Conservation (phyloP, 1,140 invertebrate genomes). For the Bombus pascuorum region DNA sequence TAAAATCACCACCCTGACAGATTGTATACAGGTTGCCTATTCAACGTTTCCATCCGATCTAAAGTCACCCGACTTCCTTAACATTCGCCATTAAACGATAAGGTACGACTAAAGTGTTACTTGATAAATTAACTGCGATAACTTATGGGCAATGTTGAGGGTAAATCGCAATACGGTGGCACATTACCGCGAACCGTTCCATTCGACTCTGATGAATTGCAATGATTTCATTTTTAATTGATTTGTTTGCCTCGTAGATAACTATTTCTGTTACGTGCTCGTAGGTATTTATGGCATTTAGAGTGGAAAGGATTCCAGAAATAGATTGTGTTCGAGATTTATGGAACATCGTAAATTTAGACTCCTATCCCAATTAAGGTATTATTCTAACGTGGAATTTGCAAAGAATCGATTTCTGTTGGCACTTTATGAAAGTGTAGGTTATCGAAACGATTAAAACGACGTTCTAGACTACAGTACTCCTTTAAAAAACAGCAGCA, state of each 20-base stretch:
- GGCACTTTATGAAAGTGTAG: no score
- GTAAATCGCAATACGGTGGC: background rate
- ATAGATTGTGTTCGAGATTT: background rate
- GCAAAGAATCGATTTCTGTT: background rate
- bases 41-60: conserved; percentile 18
- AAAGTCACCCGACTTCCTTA: background rate
- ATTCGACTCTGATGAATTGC: background rate
- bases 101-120: background rate
- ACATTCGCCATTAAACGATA: no score
- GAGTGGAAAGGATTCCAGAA: background rate
- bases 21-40: background rate
- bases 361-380: background rate
- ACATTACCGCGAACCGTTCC: background rate
- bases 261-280: background rate
- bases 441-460: no score
- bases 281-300: background rate
- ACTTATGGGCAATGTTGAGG: background rate
- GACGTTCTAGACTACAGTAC: background rate
- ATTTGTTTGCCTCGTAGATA: background rate
- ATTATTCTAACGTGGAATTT: background rate
- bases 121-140: conserved; percentile 22
- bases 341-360: background rate
- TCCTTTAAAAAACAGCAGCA: background rate
- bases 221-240: background rate
- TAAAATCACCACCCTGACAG: conserved; percentile 11